Percentiles rank a stretch among this genome's conserved stretches.
These are phyloP conservation scores for Sminthurides aquaticus DNA, from an alignment of 2,888 invertebrate species.

Conservation along the genomic window DNA sequence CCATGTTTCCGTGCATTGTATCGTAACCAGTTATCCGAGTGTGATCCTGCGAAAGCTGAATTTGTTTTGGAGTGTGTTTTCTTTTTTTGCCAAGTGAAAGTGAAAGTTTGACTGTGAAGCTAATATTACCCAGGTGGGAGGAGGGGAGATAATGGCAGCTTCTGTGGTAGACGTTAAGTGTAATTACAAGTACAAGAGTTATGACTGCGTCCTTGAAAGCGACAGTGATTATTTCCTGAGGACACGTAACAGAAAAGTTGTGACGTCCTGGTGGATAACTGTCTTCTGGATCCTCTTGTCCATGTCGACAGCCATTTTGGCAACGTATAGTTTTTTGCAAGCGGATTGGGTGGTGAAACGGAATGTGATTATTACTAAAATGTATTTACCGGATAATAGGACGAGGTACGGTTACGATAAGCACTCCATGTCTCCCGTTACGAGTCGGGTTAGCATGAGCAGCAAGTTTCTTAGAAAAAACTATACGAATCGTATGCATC, in stretches of 20 bases:
- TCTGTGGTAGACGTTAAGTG: not conserved
- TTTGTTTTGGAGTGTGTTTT: no score
- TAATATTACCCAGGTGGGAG: no score
- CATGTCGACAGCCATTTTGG: conserved; percentile 46
- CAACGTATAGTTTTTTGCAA: conserved; percentile 47
- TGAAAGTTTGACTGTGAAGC: no score
- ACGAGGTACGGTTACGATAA: not conserved
- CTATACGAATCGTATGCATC: conserved; percentile 1
- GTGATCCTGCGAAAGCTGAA: no score
- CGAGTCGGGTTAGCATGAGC: conserved; percentile 2
- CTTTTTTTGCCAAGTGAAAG: no score
- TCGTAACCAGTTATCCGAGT: no score
- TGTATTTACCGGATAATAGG: conserved; percentile 10
- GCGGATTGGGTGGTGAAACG: conserved; percentile 47
- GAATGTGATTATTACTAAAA: conserved; percentile 22
- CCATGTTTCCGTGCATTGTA: no score
- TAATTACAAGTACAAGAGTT: conserved; percentile 4
- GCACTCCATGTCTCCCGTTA: not conserved
- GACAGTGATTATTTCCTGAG: not conserved
- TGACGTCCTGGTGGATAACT: conserved; percentile 44
- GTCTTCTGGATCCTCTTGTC: conserved; percentile 47
- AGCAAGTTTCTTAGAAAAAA: not conserved
- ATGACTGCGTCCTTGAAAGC: conserved; percentile 1
- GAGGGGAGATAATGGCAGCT: not conserved
- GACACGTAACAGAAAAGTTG: not conserved